Evolutionary conservation across 2,113 vertebrate genomes (phyloP), one percentile per base, ranked within the genome.

Genomic region (Ptilonorhynchus violaceus): DNA sequence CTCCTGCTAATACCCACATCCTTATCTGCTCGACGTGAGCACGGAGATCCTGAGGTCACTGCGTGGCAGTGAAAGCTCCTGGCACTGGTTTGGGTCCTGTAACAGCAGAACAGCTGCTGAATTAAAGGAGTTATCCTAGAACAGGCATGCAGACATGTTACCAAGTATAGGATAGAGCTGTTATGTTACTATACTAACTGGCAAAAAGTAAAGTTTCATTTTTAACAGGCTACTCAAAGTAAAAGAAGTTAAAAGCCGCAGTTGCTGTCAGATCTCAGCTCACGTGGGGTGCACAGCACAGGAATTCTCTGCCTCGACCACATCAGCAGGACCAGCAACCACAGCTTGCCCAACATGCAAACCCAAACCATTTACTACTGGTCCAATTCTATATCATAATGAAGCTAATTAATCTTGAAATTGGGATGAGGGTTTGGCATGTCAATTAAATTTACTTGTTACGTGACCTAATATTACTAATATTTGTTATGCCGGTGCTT

Each of bases 91-190:
- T 35, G n/a, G 41, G 46, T 21, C 16, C 28, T 21, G 5, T 47
- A 58, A 22, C 30, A 58, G 33, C 67, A 42, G 16, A 33, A 44
- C 27, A 76, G 63, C 6, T 23, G 15, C 53, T 59, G 30, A 58
- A n/a, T 28, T 50, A 1, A 25, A 46, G 11, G 33, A 64, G 15
- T 20, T 39, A 49, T 19, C 73, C 42, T 5, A 10, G 12, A 69
- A 46, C 18, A 73, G 30, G 20, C 13, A 27, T 0, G 11, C 1
- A 83, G n/a, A 35, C 37, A 42, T 0, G 1, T 21, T 42, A 77
- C 6, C 14, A 44, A 23, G 15, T 1, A 24, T 0, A 81, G 37
- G 20, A 78, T 15, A 44, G 70, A 87, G 23, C 30, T 69, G 33
- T 35, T 41, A 2, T 15, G 31, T 42, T 28, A 47, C 35, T 19